These are phyloP conservation scores for Heliconius sara DNA, from an alignment of 2,888 invertebrate genomes.

Conservation along the genomic window DNA sequence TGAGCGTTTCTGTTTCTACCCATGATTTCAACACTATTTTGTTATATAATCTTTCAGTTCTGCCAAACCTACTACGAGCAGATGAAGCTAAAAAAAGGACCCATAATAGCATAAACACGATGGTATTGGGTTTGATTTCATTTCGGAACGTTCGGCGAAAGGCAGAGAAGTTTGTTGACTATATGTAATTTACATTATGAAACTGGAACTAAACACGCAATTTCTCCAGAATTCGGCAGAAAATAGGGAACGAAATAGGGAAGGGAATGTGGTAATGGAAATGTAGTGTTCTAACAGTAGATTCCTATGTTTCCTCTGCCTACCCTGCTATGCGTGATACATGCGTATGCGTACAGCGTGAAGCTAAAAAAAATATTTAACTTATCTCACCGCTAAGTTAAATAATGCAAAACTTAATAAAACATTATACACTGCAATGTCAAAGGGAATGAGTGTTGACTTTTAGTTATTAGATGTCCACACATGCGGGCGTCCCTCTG, in stretches of 20 bases:
- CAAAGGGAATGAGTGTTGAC: slow-evolving; percentile 27
- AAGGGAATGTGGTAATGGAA: neutral
- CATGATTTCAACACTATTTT: neutral
- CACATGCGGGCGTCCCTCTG: neutral
- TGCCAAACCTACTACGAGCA: no score
- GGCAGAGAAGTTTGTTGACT: no score
- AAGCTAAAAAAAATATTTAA: neutral
- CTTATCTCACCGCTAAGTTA: neutral
- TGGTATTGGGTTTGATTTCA: no score
- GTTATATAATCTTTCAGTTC: no score
- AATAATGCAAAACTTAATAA: neutral
- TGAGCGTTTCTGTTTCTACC: neutral
- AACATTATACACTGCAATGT: slow-evolving; percentile 2
- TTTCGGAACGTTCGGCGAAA: no score
- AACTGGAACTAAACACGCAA: no score
- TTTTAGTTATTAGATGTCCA: slow-evolving; percentile 21
- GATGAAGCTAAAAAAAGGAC: no score
- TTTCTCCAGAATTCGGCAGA: neutral
- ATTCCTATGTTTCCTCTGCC: neutral
- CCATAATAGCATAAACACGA: no score
- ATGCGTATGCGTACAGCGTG: no score
- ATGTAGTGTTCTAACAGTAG: neutral
- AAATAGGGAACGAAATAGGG: neutral
- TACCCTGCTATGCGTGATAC: neutral
- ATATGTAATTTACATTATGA: no score